Percentiles rank a stretch among this genome's conserved stretches.
Evolutionary conservation across 2,888 invertebrate species (phyloP).

Genomic region (Ypsolopha sequella): DNA sequence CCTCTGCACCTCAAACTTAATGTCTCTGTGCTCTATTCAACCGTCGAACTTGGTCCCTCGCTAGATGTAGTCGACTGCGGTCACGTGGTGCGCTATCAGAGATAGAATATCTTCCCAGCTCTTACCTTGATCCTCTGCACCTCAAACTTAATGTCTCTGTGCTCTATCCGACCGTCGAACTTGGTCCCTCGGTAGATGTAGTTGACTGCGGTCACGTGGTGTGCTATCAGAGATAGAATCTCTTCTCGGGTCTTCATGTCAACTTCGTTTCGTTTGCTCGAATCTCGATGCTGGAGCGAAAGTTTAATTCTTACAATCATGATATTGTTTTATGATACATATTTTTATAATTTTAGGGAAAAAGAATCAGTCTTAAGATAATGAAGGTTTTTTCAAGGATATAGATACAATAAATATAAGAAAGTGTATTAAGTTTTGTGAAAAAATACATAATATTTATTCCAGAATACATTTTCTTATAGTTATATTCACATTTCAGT

Average conservation of each 20-base stretch:
- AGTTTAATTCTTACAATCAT: not conserved
- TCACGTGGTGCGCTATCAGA: constrained; percentile 97
- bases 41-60: constrained; percentile 96
- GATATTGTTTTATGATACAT: not conserved
- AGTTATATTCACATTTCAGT: no score
- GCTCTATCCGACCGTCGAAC: constrained; percentile 91
- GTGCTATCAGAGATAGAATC: constrained; percentile 96
- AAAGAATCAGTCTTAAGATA: no score
- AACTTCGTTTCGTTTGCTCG: constrained; percentile 75
- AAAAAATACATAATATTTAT: no score
- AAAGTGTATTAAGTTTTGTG: no score
- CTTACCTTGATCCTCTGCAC: constrained; percentile 78
- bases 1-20: constrained; percentile 93
- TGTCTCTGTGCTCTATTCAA: constrained; percentile 88
- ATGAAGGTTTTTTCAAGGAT: no score
- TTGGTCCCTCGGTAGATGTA: constrained; percentile 95
- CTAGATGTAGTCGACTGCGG: constrained; percentile 98
- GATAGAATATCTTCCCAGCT: constrained; percentile 91
- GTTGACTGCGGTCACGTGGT: constrained; percentile 98
- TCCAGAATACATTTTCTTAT: no score
- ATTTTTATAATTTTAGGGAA: no score
- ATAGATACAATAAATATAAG: no score
- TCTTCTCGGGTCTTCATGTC: constrained; percentile 96
- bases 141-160: constrained; percentile 96
- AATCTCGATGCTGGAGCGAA: constrained; percentile 75